A percentile compares a stretch with the other conserved stretches of the same genome.
Conservation (phyloP, 64 coral and sea anemone genomes). For the Trachythela sp. region DNA sequence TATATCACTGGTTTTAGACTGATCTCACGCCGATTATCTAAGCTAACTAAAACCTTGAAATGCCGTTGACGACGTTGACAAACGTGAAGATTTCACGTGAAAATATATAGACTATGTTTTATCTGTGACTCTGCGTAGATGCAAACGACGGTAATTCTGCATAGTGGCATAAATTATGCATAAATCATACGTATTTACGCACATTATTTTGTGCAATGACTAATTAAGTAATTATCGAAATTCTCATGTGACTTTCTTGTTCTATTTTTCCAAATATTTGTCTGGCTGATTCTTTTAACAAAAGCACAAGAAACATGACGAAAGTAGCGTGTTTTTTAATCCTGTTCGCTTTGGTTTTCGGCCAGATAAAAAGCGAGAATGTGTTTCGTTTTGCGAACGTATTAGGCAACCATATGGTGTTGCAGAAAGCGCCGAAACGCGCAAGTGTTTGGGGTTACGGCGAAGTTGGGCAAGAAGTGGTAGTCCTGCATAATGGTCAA, state of each 20-base stretch:
- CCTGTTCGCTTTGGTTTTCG: not conserved
- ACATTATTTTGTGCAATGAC: too few species aligned
- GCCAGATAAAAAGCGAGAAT: not conserved
- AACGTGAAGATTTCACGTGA: too few species aligned
- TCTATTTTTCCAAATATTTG: not conserved
- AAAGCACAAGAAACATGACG: not conserved
- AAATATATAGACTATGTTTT: too few species aligned
- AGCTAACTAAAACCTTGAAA: too few species aligned
- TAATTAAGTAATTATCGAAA: not conserved
- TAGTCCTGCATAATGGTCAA: conserved; percentile 32
- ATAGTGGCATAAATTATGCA: not conserved
- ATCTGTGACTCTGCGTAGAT: too few species aligned
- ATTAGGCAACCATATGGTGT: conserved; percentile 93
- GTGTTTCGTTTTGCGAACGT: conserved; percentile 79
- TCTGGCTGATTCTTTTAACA: not conserved
- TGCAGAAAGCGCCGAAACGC: conserved; percentile 67
- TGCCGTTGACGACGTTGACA: too few species aligned
- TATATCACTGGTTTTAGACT: too few species aligned
- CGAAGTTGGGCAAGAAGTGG: conserved; percentile 66
- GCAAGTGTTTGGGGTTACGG: conserved; percentile 82
- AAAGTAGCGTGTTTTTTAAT: not conserved
- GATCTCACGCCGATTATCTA: too few species aligned
- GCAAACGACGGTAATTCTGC: too few species aligned
- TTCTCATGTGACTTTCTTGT: not conserved
- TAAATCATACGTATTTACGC: not conserved